Evolutionary conservation across 2,113 vertebrate species (phyloP), one percentile per base, ranked within the genome.

Genomic region (Micronisus gabar): DNA sequence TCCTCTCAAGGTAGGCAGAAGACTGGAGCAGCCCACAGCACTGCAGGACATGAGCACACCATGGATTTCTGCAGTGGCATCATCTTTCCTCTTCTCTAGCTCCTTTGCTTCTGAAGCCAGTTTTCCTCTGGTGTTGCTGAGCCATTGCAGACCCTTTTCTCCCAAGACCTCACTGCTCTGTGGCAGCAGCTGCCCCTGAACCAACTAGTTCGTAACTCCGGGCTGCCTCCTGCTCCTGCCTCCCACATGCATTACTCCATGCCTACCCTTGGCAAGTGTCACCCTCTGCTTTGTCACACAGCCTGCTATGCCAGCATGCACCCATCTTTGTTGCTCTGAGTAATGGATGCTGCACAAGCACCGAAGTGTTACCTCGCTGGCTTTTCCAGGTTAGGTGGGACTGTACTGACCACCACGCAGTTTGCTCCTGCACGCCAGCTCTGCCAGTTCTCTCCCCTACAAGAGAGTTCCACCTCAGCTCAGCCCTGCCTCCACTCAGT

Each of bases 351-450:
- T 62, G 52, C 34, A 41, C 58, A 36, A 38, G 45, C 40, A 72
- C 27, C 1, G 1, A 82, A 48, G 30, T 1, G 4, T 45, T 13
- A 23, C 23, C n/a, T 71, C 40, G 25, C 2, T 4, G 8, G 16
- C 61, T 40, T 32, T 56, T 71, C 65, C 47, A 29, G 15, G 15
- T 29, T 40, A 75, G 17, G 11, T n/a, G 30, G 7, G 41, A n/a
- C 75, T 34, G 3, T 2, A 20, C 0, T 21, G 47, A 79, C 15
- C 36, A 85, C 43, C 47, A 66, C 0, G 0, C 9, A 11, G 19
- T 5, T 62, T 7, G 3, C 22, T 65, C 22, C 27, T 34, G 11
- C 26, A 16, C 23, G 7, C 38, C 45, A 67, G 32, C 25, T 87
- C 45, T 34, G 20, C 27, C 22, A 6, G 65, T 45, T 30, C 50